phyloP scores from a whole-genome alignment of 2,797 vertebrate genomes.

The Limosa lapponica region DNA sequence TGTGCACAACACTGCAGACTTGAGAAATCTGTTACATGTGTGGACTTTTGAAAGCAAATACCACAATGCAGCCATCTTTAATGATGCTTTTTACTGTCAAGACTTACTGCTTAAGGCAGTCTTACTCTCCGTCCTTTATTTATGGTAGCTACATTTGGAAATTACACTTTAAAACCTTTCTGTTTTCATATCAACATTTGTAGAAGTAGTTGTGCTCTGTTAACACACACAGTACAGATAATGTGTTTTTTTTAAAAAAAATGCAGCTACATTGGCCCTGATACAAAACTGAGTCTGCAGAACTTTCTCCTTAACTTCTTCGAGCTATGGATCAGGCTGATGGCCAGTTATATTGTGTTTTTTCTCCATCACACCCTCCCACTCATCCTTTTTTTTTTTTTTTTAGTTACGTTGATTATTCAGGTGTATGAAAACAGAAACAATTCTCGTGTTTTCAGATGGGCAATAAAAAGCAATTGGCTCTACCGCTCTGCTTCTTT shows the following conservation, averaged over 20 bases:
- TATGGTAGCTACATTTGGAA: not conserved
- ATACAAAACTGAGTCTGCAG: not conserved
- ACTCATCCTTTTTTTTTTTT: not conserved
- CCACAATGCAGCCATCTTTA: not conserved
- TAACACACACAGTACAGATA: not conserved
- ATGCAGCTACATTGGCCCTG: not conserved
- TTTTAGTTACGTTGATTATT: not conserved
- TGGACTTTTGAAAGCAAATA: conserved; percentile 12
- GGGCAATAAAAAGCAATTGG: not conserved
- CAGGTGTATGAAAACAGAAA: not conserved
- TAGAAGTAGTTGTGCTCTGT: not conserved
- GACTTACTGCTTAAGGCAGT: not conserved
- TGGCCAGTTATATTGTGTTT: not conserved
- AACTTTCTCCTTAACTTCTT: not conserved
- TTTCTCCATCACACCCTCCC: not conserved
- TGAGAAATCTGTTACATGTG: conserved; percentile 22
- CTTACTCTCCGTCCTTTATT: not conserved
- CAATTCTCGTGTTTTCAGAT: not conserved
- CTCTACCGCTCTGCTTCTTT: not conserved
- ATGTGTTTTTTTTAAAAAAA: not conserved
- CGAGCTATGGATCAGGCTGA: not conserved
- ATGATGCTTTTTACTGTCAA: not conserved
- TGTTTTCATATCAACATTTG: not conserved
- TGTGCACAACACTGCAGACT: not conserved
- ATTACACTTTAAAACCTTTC: not conserved